Conservation (phyloP, 2,113 vertebrate genomes). For the Gila orcuttii region DNA sequence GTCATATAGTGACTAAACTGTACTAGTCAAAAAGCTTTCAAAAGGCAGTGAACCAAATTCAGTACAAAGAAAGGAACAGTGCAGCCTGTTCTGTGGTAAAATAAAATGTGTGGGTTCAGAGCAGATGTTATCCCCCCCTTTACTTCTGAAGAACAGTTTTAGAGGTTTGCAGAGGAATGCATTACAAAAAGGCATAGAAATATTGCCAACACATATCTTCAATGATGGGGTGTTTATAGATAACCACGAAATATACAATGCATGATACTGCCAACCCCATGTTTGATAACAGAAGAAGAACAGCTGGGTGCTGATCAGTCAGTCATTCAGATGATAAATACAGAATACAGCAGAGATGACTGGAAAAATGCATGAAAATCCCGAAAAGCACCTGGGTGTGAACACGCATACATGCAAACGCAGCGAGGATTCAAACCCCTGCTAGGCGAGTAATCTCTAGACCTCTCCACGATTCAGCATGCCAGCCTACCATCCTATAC, state of each 20-base stretch:
- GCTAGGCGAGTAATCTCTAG: conserved; percentile 15
- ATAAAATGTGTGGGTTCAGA: conserved; percentile 1
- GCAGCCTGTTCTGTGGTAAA: neutral
- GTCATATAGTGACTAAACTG: neutral
- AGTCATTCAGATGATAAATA: conserved; percentile 26
- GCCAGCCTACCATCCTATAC: conserved; percentile 25
- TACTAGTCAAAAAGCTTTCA: neutral
- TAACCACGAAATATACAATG: neutral
- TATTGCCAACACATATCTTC: neutral
- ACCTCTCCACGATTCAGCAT: neutral
- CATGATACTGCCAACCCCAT: conserved; percentile 2
- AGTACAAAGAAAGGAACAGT: neutral
- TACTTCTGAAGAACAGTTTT: neutral
- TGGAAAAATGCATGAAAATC: neutral
- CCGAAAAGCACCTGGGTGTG: neutral
- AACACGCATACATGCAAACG: neutral
- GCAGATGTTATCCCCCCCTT: conserved; percentile 4
- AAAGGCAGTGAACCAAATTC: neutral
- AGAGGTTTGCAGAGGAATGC: conserved; percentile 1
- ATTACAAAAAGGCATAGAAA: neutral
- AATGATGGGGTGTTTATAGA: neutral
- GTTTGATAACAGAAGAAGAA: neutral
- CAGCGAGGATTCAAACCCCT: conserved; percentile 21
- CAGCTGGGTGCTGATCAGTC: conserved; percentile 11
- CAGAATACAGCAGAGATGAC: neutral